Evolutionary conservation across 2,113 vertebrate genomes (phyloP), one percentile per base, ranked within the genome.

Genomic region (Oncorhynchus clarkii): DNA sequence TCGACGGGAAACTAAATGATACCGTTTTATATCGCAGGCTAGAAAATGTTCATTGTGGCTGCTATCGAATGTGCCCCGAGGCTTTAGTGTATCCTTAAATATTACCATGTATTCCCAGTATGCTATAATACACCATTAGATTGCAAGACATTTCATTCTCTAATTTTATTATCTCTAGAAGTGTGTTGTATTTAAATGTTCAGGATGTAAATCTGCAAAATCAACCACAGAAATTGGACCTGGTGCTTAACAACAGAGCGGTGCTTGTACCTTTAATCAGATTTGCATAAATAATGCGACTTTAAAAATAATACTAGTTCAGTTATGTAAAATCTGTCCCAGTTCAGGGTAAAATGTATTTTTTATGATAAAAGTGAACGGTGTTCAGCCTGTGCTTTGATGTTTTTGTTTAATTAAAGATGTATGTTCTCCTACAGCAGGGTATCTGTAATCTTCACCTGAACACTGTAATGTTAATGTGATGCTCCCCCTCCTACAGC

Each of bases 371-470:
- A 94, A 16, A 95, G 94, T 95, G 93, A 94, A 93, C 94, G 93
- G 94, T 95, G 94, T 95, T 88, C 88, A 93, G 93, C 92, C 90
- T 48, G 87, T 94, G 93, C 94, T 95, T 95, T 95, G 39, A 94
- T 96, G 93, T 93, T 94, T 95, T 95, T 95, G 93, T 45, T 45
- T 45, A 45, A 45, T 45, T 45, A 45, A 45, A 45, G 2, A 45
- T 45, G 39, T 45, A 45, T 45, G 39, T 45, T 45, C 9, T 45
- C 8, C 8, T 29, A 39, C 39, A 99, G 97, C 91, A 79, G 93
- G 94, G 89, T 97, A 97, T 96, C 95, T 98, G 93, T 99, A 97
- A 93, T 95, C 96, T 83, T 98, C 96, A 93, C 95, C 97, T 93
- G 78, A 27, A 27, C 94, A 98, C 89, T 99, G 97, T n/a, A 94